phyloP scores from a whole-genome alignment of 2,888 invertebrate genomes.

The Choreutis nemorana region DNA sequence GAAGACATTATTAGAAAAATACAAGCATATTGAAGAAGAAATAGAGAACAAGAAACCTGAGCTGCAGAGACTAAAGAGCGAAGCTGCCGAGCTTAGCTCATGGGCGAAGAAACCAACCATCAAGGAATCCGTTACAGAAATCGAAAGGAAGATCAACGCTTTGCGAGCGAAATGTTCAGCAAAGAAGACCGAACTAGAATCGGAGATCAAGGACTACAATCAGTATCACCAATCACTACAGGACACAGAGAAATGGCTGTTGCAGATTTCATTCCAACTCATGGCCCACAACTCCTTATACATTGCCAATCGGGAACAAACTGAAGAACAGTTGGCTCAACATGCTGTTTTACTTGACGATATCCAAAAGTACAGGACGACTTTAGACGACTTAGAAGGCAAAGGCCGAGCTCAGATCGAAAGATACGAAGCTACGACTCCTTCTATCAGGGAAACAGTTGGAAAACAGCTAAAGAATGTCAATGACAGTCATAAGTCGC shows the following conservation, averaged over 20 bases:
- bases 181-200: constrained; percentile 74
- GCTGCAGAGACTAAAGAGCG: constrained; percentile 75
- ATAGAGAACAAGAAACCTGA: constrained; percentile 81
- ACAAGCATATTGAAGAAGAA: constrained; percentile 82
- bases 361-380: constrained; percentile 83
- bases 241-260: constrained; percentile 94
- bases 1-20: constrained; percentile 88
- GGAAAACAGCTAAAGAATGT: constrained; percentile 89
- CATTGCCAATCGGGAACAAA: constrained; percentile 90
- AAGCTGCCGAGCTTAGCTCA: constrained; percentile 77
- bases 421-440: constrained; percentile 76
- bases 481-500: constrained; percentile 90
- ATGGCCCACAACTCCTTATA: constrained; percentile 96
- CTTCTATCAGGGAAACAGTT: constrained; percentile 78
- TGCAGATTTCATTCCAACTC: constrained; percentile 93
- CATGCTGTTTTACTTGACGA: constrained; percentile 79
- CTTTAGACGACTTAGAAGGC: constrained; percentile 81
- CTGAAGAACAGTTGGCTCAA: constrained; percentile 88
- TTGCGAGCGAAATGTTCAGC: constrained; percentile 70
- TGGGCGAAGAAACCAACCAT: constrained; percentile 74
- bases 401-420: constrained; percentile 87
- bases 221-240: constrained; percentile 89
- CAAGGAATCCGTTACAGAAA: constrained; percentile 71
- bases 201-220: constrained; percentile 85
- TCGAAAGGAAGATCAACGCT: constrained; percentile 76